These are phyloP conservation scores for Archips crataeganus DNA, from an alignment of 2,888 invertebrate genomes.

Conservation along the genomic window DNA sequence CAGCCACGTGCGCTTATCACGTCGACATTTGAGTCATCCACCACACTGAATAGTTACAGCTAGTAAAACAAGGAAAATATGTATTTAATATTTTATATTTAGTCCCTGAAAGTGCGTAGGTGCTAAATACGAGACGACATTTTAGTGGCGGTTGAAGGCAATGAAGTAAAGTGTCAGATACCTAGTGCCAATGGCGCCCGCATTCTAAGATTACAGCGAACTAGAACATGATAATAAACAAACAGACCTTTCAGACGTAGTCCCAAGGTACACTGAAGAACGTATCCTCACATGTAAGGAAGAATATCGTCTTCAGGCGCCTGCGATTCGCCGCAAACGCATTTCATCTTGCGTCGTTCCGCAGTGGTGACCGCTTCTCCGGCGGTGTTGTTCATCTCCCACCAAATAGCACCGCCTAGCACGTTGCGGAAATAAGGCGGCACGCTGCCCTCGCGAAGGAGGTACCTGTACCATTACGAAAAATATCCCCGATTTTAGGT, in stretches of 20 bases:
- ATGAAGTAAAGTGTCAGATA: background rate
- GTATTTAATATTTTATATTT: background rate
- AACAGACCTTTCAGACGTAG: background rate
- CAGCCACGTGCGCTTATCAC: background rate
- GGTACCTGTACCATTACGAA: conserved; percentile 49
- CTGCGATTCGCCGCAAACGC: conserved; percentile 56
- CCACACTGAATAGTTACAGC: background rate
- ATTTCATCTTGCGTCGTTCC: conserved; percentile 66
- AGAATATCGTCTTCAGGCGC: conserved; percentile 35
- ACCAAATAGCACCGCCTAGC: conserved; percentile 78
- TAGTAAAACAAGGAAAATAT: conserved; percentile 3
- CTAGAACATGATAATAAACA: background rate
- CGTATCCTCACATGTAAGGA: conserved; percentile 8
- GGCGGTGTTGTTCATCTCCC: conserved; percentile 69
- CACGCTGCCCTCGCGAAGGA: conserved; percentile 71
- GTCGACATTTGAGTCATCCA: conserved; percentile 1
- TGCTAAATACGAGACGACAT: no score
- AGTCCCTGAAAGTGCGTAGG: no score
- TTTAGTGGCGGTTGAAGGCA: background rate
- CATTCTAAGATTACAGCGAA: background rate
- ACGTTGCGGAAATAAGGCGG: conserved; percentile 79
- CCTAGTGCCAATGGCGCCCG: no score
- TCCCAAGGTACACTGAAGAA: background rate
- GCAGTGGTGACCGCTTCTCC: conserved; percentile 61
- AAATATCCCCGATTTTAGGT: no score